phyloP scores from a whole-genome alignment of 2,888 invertebrate species.

The Diloba caeruleocephala region DNA sequence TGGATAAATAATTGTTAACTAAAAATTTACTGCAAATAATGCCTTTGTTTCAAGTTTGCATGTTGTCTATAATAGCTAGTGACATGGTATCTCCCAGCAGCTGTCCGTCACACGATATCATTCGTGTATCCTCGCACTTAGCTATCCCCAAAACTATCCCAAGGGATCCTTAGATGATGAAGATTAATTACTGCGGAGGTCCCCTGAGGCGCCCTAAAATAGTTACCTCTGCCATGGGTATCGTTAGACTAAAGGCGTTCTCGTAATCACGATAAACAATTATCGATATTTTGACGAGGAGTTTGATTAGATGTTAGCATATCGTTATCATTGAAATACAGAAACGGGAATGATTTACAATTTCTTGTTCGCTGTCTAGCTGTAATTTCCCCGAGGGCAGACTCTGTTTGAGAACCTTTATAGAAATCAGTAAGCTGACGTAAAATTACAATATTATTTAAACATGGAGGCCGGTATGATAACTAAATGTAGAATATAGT shows the following conservation, averaged over 20 bases:
- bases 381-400: slow-evolving; percentile 32
- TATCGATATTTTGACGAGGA: slow-evolving; percentile 45
- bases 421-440: slow-evolving; percentile 20
- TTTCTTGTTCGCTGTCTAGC: slow-evolving; percentile 8
- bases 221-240: slow-evolving; percentile 51
- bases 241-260: slow-evolving; percentile 28
- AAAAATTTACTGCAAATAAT: neutral
- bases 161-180: slow-evolving; percentile 54
- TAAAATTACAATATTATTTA: slow-evolving; percentile 19
- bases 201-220: slow-evolving; percentile 47
- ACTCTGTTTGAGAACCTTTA: slow-evolving; percentile 11
- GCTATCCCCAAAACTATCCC: slow-evolving; percentile 51
- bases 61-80: too few relatives aligned
- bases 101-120: slow-evolving; percentile 10
- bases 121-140: slow-evolving; percentile 25
- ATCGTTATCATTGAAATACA: slow-evolving; percentile 10
- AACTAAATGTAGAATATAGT: neutral
- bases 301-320: slow-evolving; percentile 14
- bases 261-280: slow-evolving; percentile 52
- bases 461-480: slow-evolving; percentile 1
- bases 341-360: slow-evolving; percentile 18
- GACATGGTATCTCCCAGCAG: slow-evolving; percentile 11
- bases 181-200: slow-evolving; percentile 63
- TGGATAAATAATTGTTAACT: too few relatives aligned
- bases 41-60: slow-evolving; percentile 1